phyloP scores from a whole-genome alignment of 1,140 invertebrate genomes.

The Drosophila santomea region DNA sequence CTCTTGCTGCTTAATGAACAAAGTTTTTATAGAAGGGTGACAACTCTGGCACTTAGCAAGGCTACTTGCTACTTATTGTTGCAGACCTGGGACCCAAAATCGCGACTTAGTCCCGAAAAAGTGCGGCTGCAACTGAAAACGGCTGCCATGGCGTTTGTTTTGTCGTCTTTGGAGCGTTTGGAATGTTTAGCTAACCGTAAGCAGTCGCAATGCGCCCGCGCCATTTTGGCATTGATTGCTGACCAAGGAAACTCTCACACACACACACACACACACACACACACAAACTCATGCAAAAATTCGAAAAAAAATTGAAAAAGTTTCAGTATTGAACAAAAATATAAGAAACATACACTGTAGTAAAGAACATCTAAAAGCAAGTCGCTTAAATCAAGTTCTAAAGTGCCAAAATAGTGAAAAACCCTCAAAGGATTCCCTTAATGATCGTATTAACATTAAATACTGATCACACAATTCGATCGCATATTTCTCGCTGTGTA shows the following conservation, averaged over 20 bases:
- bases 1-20: background rate
- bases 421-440: background rate
- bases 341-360: too few relatives aligned
- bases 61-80: constrained; percentile 7
- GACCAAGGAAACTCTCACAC: constrained; percentile 33
- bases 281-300: background rate
- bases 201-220: constrained; percentile 65
- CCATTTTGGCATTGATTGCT: constrained; percentile 79
- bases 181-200: constrained; percentile 81
- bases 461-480: background rate
- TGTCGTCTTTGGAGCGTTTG: constrained; percentile 68
- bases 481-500: constrained; percentile 11
- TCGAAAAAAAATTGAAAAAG: constrained; percentile 8
- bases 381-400: too few relatives aligned
- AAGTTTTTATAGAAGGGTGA: background rate
- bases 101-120: background rate
- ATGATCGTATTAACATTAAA: background rate
- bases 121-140: constrained; percentile 2
- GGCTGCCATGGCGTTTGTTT: constrained; percentile 16
- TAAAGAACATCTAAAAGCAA: too few relatives aligned
- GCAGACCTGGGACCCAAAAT: constrained; percentile 13
- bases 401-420: too few relatives aligned
- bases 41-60: constrained; percentile 6
- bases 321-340: background rate
- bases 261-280: background rate